These are phyloP conservation scores for Phrynocephalus forsythii DNA, from an alignment of 2,797 vertebrate genomes.

Conservation along the genomic window DNA sequence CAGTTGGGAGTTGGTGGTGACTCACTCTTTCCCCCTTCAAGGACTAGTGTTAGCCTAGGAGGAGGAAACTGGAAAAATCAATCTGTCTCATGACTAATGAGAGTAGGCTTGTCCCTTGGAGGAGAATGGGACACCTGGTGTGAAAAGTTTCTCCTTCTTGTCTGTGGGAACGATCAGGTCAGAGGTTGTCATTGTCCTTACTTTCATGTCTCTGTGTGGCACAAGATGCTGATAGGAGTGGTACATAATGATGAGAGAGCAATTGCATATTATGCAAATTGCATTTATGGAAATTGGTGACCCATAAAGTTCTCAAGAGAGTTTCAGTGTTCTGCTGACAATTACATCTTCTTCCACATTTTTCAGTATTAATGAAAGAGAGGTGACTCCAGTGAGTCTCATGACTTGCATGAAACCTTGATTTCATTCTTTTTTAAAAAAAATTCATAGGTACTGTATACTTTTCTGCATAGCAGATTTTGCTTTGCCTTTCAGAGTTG, in stretches of 20 bases:
- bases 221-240: slow-evolving; percentile 12
- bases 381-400: not conserved
- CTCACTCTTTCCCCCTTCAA: not conserved
- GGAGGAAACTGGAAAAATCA: not conserved
- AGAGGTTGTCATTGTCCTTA: not conserved
- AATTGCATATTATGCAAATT: slow-evolving; percentile 26
- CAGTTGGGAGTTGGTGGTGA: no score
- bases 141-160: not conserved
- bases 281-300: slow-evolving; percentile 9
- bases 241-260: not conserved
- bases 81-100: not conserved
- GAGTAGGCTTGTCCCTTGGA: not conserved
- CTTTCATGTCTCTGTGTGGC: not conserved
- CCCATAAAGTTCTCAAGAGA: not conserved
- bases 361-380: slow-evolving; percentile 5
- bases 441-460: no score
- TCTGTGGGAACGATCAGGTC: slow-evolving; percentile 12
- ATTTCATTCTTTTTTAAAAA: no score
- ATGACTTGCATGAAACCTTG: not conserved
- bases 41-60: no score
- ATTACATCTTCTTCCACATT: not conserved
- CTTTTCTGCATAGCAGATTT: no score
- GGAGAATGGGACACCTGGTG: not conserved
- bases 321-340: not conserved
- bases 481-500: no score